Evolutionary conservation across 2,797 vertebrate genomes (phyloP), one percentile per base, ranked within the genome.

Genomic region (Xiphorhynchus erythropygius): DNA sequence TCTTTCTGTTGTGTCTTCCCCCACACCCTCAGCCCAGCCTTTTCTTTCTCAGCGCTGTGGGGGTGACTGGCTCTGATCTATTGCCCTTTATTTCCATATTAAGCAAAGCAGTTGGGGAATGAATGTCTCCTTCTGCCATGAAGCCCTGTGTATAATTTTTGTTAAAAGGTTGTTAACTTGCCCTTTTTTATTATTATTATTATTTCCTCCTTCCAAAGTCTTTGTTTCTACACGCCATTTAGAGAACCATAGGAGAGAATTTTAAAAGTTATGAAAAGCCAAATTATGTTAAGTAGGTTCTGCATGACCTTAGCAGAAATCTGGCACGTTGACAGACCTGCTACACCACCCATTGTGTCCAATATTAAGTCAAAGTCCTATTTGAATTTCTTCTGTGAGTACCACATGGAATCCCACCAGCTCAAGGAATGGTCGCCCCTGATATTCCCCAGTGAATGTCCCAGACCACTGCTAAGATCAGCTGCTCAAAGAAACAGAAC

Each of bases 131-230:
- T 85, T 69, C 59, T 93, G 65, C 76, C 93, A 93, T 91, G 91
- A 89, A 90, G 63, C 64, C 63, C 67, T 4, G 1, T 78, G 79
- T 94, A 90, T 96, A 88, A 59, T 96, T 97, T 95, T 95, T 96
- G 94, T 97, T 97, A 97, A 97, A 87, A 93, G 71, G 44, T 87
- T 92, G 80, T 96, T 97, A 97, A 96, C 70, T 92, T 96, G 68
- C 47, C 32, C 44, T 59, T 94, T 55, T 64, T n/a, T 68, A 50
- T 69, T 77, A 52, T 73, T 73, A 52, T 64, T 77, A 46, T 79
- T 78, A n/a, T 65, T 89, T 76, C 41, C 79, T 89, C 68, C 37
- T 86, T 91, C 55, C 69, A 68, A 84, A 83, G 50, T 44, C 87
- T 87, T 64, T 91, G 68, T 8, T 65, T 84, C 88, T 87, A 28